phyloP scores from a whole-genome alignment of 2,888 invertebrate genomes.

The Drosophila emarginata region DNA sequence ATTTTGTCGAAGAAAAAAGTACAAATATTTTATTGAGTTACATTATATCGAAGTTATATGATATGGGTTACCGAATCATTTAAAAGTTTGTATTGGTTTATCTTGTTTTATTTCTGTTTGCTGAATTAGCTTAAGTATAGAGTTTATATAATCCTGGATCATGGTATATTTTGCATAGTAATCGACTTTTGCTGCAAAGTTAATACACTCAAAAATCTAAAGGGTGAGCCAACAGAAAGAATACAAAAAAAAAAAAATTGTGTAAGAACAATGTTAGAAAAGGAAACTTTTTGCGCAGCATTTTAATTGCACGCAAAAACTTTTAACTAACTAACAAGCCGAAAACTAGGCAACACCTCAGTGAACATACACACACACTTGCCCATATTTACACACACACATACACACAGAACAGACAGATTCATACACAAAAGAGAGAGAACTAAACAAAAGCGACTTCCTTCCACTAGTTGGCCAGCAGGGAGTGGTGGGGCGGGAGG shows the following conservation, averaged over 20 bases:
- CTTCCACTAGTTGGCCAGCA: slow-evolving; percentile 4
- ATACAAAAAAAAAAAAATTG: slow-evolving; percentile 51
- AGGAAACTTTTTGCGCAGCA: slow-evolving; percentile 74
- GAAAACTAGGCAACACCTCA: slow-evolving; percentile 75
- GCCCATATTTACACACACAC: slow-evolving; percentile 23
- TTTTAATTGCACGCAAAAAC: slow-evolving; percentile 76
- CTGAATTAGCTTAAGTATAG: too few relatives aligned
- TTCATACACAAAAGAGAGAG: slow-evolving; percentile 2
- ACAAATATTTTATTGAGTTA: too few relatives aligned
- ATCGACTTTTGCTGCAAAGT: neutral
- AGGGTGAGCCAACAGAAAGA: neutral
- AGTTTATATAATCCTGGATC: too few relatives aligned
- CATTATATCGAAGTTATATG: too few relatives aligned
- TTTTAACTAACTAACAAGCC: slow-evolving; percentile 77
- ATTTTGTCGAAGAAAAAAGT: too few relatives aligned
- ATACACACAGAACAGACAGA: slow-evolving; percentile 15
- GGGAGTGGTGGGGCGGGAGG: too few relatives aligned
- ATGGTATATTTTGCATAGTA: neutral
- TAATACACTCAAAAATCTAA: neutral
- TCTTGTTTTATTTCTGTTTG: too few relatives aligned
- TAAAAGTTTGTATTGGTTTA: too few relatives aligned
- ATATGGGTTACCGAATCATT: too few relatives aligned
- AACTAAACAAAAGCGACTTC: slow-evolving; percentile 66
- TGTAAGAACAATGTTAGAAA: slow-evolving; percentile 68
- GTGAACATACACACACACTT: slow-evolving; percentile 51